Percentiles rank a stretch among this genome's conserved stretches.
These are phyloP conservation scores for Scarus forsteni DNA, from an alignment of 2,797 vertebrate genomes.

Conservation along the genomic window DNA sequence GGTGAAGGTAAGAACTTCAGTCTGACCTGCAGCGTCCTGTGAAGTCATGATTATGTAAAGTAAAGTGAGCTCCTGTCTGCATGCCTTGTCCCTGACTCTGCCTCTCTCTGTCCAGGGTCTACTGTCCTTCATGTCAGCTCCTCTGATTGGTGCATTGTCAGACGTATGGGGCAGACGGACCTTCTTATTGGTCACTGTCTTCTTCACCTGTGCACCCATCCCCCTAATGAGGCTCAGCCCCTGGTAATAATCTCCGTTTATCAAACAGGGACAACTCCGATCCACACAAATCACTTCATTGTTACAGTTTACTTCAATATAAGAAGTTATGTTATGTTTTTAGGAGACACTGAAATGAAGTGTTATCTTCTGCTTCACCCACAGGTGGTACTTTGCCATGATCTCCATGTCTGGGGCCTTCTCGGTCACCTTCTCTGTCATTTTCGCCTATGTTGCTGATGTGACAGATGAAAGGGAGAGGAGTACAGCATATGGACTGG, in stretches of 20 bases:
- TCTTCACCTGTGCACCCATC: constrained; percentile 93
- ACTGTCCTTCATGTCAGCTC: constrained; percentile 92
- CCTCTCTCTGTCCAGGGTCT: constrained; percentile 80
- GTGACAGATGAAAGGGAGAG: constrained; percentile 92
- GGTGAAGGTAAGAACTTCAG: constrained; percentile 85
- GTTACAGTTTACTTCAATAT: too few species aligned
- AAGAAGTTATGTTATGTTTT: not conserved
- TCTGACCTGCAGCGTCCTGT: not conserved
- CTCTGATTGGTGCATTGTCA: constrained; percentile 91
- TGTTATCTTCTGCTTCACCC: not conserved
- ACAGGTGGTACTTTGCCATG: constrained; percentile 97
- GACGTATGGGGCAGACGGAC: constrained; percentile 93
- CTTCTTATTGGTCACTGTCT: constrained; percentile 92
- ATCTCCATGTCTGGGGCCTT: constrained; percentile 96
- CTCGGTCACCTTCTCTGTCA: constrained; percentile 97
- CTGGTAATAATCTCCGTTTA: constrained; percentile 69
- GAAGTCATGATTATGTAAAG: not conserved
- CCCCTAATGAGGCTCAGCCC: constrained; percentile 94
- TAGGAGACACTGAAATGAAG: not conserved
- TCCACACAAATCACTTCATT: too few species aligned
- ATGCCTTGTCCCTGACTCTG: too few species aligned
- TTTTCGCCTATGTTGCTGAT: constrained; percentile 96
- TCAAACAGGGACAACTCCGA: too few species aligned
- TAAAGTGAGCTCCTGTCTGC: not conserved
- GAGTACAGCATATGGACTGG: constrained; percentile 94